A percentile compares a stretch with the other conserved stretches of the same genome.
phyloP scores from a whole-genome alignment of 2,888 invertebrate genomes.

The Andrena chrysosceles region DNA sequence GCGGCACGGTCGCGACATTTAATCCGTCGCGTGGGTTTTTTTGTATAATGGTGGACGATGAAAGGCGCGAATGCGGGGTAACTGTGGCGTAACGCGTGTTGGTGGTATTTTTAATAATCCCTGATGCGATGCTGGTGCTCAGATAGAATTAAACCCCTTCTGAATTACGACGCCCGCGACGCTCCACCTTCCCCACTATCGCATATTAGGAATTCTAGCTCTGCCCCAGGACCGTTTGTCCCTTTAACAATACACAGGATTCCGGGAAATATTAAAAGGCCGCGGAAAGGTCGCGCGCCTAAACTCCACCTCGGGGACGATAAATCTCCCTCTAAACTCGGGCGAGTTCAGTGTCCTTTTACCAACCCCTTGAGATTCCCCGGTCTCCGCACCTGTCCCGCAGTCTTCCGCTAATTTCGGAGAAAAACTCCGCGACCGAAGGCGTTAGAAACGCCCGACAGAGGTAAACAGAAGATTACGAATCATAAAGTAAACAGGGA shows the following conservation, averaged over 20 bases:
- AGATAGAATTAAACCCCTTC: too few species aligned
- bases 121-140: neutral
- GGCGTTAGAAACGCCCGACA: conserved; percentile 29
- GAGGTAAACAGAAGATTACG: conserved; percentile 54
- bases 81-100: neutral
- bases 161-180: too few species aligned
- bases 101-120: neutral
- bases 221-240: too few species aligned
- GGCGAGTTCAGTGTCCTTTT: neutral
- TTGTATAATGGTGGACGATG: neutral
- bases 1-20: neutral
- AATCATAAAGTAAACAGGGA: conserved; percentile 52
- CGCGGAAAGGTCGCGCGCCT: neutral
- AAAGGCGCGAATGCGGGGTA: neutral
- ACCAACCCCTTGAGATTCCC: conserved; percentile 2
- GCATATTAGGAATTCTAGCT: too few species aligned
- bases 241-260: too few species aligned
- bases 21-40: neutral
- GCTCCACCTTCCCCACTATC: too few species aligned
- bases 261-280: too few species aligned
- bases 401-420: conserved; percentile 33
- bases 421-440: conserved; percentile 18
- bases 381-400: neutral
- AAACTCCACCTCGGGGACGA: conserved; percentile 5
- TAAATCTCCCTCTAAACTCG: conserved; percentile 10